These are phyloP conservation scores for Elegia similella DNA, from an alignment of 2,888 invertebrate species.

Conservation along the genomic window DNA sequence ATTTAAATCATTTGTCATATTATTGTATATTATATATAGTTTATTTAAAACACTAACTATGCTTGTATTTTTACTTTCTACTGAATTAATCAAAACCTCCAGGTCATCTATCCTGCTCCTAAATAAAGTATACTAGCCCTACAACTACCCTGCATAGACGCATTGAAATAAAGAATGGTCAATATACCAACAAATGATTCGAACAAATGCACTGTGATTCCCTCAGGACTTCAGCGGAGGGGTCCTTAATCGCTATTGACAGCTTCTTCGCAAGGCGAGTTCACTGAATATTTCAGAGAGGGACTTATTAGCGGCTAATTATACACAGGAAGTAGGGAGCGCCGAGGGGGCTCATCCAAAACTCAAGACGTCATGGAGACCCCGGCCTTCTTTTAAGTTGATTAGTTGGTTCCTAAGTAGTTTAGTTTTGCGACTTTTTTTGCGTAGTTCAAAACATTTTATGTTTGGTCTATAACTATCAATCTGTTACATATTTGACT, in stretches of 20 bases:
- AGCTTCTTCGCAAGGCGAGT: constrained; percentile 50
- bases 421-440: too few species aligned
- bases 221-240: constrained; percentile 39
- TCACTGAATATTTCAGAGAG: constrained; percentile 63
- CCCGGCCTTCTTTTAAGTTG: not conserved
- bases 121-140: not conserved
- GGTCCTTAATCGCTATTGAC: constrained; percentile 63
- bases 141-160: too few species aligned
- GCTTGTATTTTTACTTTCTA: too few species aligned
- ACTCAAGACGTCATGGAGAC: constrained; percentile 3
- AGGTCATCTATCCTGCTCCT: not conserved
- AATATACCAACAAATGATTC: not conserved
- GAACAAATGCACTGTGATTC: constrained; percentile 21
- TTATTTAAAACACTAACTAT: too few species aligned
- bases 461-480: too few species aligned
- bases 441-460: too few species aligned
- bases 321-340: constrained; percentile 68
- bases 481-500: too few species aligned
- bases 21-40: too few species aligned
- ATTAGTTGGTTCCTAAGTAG: not conserved
- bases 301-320: constrained; percentile 75
- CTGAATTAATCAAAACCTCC: too few species aligned
- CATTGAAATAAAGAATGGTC: not conserved
- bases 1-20: too few species aligned
- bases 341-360: constrained; percentile 26